phyloP scores from a whole-genome alignment of 1,140 invertebrate species.

The Chlorops oryzae region DNA sequence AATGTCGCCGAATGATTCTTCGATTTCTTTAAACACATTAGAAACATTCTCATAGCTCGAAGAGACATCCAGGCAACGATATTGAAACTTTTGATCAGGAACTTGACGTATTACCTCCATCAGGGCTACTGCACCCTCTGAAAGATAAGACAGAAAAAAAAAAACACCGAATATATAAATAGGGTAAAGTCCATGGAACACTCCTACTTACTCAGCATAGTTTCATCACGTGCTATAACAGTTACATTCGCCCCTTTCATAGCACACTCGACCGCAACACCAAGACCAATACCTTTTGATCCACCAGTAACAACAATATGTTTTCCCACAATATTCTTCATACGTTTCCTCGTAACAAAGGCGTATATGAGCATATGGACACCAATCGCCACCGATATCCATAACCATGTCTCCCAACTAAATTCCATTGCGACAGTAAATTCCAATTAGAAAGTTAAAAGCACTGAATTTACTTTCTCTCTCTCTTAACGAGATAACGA shows the following conservation, averaged over 20 bases:
- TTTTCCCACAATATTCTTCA: slow-evolving; percentile 43
- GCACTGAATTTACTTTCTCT: too few relatives aligned
- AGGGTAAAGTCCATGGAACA: neutral
- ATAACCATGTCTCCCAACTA: slow-evolving; percentile 24
- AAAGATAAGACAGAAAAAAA: slow-evolving; percentile 2
- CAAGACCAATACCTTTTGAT: slow-evolving; percentile 91
- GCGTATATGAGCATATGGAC: slow-evolving; percentile 24
- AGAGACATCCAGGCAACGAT: slow-evolving; percentile 67
- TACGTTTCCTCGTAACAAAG: slow-evolving; percentile 35
- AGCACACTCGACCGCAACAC: slow-evolving; percentile 69
- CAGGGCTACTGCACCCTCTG: slow-evolving; percentile 37
- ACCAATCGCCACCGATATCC: slow-evolving; percentile 20
- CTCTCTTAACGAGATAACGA: too few relatives aligned
- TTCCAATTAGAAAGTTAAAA: too few relatives aligned
- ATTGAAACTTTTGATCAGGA: slow-evolving; percentile 61
- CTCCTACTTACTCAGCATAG: slow-evolving; percentile 53
- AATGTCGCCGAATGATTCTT: slow-evolving; percentile 65
- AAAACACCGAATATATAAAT: neutral
- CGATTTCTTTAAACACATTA: slow-evolving; percentile 56
- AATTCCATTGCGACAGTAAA: too few relatives aligned
- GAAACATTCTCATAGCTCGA: slow-evolving; percentile 58
- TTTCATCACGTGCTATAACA: slow-evolving; percentile 74
- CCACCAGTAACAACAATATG: slow-evolving; percentile 83
- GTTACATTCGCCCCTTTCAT: slow-evolving; percentile 80
- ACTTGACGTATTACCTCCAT: slow-evolving; percentile 35